Evolutionary conservation across 2,113 vertebrate species (phyloP).

Genomic region (Notechis scutatus): DNA sequence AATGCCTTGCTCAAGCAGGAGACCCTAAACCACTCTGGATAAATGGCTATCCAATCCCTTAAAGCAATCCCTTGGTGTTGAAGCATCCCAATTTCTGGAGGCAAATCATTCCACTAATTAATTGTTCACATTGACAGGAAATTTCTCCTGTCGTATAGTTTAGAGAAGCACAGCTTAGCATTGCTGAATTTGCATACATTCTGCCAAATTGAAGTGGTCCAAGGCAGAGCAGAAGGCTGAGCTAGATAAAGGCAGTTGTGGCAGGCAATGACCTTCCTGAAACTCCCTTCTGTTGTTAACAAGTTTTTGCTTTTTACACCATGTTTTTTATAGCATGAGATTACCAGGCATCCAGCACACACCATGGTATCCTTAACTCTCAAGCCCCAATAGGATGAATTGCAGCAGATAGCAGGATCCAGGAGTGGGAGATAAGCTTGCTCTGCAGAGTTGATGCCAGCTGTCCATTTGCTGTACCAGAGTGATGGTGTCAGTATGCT

Average conservation of each 20-base stretch:
- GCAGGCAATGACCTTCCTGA: not conserved
- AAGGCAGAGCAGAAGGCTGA: not conserved
- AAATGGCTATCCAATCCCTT: not conserved
- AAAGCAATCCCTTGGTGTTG: not conserved
- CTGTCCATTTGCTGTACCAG: conserved; percentile 73
- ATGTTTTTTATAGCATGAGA: accelerated
- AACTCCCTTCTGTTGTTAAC: not conserved
- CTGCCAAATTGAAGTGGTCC: not conserved
- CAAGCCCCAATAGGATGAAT: conserved; percentile 80
- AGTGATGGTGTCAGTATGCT: not conserved
- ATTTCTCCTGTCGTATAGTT: not conserved
- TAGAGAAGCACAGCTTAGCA: not conserved
- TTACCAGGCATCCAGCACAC: conserved; percentile 86
- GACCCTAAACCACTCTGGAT: not conserved
- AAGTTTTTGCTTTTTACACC: not conserved
- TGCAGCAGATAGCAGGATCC: conserved; percentile 74
- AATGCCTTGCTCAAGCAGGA: not conserved
- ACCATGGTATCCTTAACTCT: conserved; percentile 82
- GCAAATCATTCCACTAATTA: not conserved
- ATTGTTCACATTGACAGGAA: not conserved
- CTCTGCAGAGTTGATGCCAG: conserved; percentile 77
- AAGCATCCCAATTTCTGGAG: not conserved
- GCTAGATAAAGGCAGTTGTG: not conserved
- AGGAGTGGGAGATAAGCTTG: conserved; percentile 82
- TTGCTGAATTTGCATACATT: not conserved